phyloP scores from a whole-genome alignment of 2,113 vertebrate genomes.

The Eudorcas thomsonii region DNA sequence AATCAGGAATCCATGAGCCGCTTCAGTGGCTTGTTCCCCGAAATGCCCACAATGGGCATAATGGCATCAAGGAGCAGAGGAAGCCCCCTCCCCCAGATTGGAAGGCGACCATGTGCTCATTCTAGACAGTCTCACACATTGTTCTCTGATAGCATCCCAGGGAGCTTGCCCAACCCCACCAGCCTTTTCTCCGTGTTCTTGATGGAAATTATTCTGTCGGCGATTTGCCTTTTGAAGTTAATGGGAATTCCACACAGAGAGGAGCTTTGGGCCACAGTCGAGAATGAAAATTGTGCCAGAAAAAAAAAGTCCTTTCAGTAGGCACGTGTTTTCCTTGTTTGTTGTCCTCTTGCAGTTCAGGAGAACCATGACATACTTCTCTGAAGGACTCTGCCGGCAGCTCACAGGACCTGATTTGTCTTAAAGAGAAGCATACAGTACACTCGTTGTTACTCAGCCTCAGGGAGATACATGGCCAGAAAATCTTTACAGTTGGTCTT shows the following conservation, averaged over 20 bases:
- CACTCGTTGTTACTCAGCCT: neutral
- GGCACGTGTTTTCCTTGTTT: conserved; percentile 33
- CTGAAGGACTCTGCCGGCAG: neutral
- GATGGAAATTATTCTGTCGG: conserved; percentile 12
- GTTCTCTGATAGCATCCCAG: neutral
- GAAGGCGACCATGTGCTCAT: neutral
- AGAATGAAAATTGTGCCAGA: conserved; percentile 35
- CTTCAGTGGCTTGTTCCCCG: neutral
- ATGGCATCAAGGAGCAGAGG: neutral
- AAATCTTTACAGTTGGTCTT: neutral
- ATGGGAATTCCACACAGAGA: conserved; percentile 47
- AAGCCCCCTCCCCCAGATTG: neutral
- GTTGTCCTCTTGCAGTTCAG: neutral
- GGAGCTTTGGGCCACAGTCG: neutral
- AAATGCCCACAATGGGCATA: neutral
- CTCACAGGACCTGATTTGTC: neutral
- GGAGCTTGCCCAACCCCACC: neutral
- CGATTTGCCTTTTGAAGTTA: conserved; percentile 60
- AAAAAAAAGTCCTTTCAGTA: conserved; percentile 10
- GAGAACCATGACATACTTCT: conserved; percentile 28
- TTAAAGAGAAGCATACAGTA: neutral
- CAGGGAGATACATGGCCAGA: neutral
- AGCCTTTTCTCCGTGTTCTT: neutral
- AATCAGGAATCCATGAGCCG: neutral
- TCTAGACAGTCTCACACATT: neutral